Evolutionary conservation across 2,888 invertebrate genomes (phyloP), one percentile per base, ranked within the genome.

Genomic region (Drosophila gaucha): DNA sequence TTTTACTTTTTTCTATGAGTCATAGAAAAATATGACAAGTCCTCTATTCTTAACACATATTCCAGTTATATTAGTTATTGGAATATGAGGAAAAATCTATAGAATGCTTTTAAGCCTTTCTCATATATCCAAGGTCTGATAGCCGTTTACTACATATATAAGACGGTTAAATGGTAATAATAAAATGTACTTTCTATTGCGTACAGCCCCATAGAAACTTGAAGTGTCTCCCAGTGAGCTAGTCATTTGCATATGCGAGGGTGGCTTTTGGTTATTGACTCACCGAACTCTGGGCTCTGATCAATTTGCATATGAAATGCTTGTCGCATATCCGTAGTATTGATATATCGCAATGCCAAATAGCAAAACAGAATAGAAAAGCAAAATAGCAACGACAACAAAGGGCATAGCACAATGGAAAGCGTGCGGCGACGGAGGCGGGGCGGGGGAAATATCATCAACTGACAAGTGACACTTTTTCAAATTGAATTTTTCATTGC

Each of bases 381-480:
- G 52, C 68, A 44, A 64, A 74, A 70, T 60, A 39, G 63, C 60
- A 59, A 16, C 38, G 72, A 49, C 56, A 78, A 77, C 80, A 77
- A 73, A 80, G 62, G 80, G 46, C 59, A 52, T 18, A 52, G 18
- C 55, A 74, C 65, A 78, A 80, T 66, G 50, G 51, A 47, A 36
- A 20, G 39, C 38, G 43, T 24, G 16, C 35, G 8, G 35, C 8
- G 16, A 16, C n/a, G n/a, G n/a, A n/a, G n/a, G n/a, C n/a, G n/a
- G n/a, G n/a, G 41, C 24, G 14, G 33, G 65, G 56, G 67, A 20
- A 66, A 58, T 67, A 58, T 84, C 75, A 50, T 70, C 63, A 80
- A 47, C 71, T 84, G 80, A 85, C 86, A 85, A 87, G 86, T 87
- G 80, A 87, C 80, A 87, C 44, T 85, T 80, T 80, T 82, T 67